These are phyloP conservation scores for Osmoderma eremita DNA, from an alignment of 2,888 invertebrate species.

Conservation along the genomic window DNA sequence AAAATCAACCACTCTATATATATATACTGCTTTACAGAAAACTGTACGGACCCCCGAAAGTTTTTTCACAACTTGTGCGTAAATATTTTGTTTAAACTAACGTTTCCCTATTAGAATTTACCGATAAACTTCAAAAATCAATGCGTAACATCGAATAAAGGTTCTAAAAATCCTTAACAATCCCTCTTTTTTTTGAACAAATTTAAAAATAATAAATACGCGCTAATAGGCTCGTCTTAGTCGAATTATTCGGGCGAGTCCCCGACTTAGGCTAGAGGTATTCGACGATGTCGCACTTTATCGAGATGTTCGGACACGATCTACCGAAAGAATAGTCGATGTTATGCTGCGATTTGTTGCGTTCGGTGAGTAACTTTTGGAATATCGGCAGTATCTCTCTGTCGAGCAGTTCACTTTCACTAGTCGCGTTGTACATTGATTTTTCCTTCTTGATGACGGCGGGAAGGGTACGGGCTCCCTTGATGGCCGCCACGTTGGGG, in stretches of 20 bases:
- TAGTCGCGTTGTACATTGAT: constrained; percentile 76
- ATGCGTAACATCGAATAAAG: constrained; percentile 2
- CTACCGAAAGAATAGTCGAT: constrained; percentile 80
- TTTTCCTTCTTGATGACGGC: constrained; percentile 56
- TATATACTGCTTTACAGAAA: background rate
- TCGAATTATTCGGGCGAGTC: background rate
- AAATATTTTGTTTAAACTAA: background rate
- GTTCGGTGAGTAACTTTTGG: constrained; percentile 87
- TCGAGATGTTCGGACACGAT: constrained; percentile 93
- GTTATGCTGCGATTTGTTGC: constrained; percentile 75
- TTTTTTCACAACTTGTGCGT: background rate
- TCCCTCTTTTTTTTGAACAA: constrained; percentile 28
- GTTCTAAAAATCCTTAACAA: background rate
- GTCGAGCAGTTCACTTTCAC: constrained; percentile 85
- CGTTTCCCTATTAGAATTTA: background rate
- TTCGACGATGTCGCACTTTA: constrained; percentile 95
- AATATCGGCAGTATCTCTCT: constrained; percentile 88
- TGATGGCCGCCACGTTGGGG: constrained; percentile 69
- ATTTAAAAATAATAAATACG: constrained; percentile 18
- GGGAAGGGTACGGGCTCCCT: constrained; percentile 45
- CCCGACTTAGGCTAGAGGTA: constrained; percentile 71
- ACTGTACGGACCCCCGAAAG: background rate
- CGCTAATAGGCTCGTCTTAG: constrained; percentile 8
- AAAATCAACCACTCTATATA: too few relatives aligned
- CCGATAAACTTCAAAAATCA: background rate